Evolutionary conservation across 2,797 vertebrate genomes (phyloP).

Genomic region (Lophotriccus pileatus): DNA sequence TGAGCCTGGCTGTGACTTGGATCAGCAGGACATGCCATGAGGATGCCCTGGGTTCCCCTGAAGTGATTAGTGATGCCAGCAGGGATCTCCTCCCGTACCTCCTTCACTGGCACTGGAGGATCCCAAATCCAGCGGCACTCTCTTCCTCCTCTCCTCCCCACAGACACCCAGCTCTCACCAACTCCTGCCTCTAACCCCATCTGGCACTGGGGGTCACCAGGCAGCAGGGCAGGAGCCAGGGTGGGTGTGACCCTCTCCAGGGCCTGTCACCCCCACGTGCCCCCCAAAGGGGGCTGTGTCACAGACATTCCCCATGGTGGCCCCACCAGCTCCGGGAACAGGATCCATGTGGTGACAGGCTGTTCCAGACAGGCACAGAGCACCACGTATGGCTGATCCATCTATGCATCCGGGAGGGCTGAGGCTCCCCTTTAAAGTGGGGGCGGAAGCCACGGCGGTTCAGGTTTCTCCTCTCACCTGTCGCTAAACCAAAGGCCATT

Average conservation of each 20-base stretch:
- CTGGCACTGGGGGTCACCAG: not conserved
- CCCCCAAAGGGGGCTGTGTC: fast-evolving
- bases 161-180: not conserved
- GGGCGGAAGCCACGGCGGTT: not conserved
- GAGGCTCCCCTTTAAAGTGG: not conserved
- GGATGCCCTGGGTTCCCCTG: not conserved
- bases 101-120: fast-evolving
- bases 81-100: not conserved
- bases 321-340: not conserved
- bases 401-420: conserved; percentile 3
- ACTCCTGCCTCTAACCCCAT: fast-evolving
- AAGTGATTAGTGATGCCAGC: fast-evolving
- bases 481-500: conserved; percentile 2
- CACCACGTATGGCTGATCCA: not conserved
- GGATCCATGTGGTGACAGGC: not conserved
- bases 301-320: fast-evolving
- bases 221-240: not conserved
- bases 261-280: not conserved
- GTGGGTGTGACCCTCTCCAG: not conserved
- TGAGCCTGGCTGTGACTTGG: not conserved
- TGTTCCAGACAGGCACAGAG: conserved; percentile 1
- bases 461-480: conserved; percentile 61
- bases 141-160: not conserved
- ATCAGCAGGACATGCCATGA: fast-evolving
- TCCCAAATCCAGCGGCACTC: not conserved